Evolutionary conservation across 2,797 vertebrate species (phyloP).

Genomic region (Myotis pilosus): DNA sequence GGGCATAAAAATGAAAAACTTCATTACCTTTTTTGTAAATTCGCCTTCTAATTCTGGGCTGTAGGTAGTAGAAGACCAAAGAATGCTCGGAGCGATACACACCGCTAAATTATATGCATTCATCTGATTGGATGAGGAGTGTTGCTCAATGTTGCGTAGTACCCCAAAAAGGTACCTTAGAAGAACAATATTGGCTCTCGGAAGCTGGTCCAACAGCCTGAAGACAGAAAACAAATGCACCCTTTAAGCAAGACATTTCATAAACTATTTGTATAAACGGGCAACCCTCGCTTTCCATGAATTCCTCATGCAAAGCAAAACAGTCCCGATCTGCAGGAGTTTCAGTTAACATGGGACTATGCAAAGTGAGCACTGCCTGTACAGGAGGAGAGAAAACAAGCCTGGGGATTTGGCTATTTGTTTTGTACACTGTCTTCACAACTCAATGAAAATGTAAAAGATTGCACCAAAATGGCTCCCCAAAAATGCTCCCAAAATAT

Average conservation of each 20-base stretch:
- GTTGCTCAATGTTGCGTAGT: slow-evolving; percentile 90
- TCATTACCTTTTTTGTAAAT: slow-evolving; percentile 92
- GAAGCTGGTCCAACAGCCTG: slow-evolving; percentile 91
- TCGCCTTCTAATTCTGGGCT: slow-evolving; percentile 91
- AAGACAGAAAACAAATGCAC: slow-evolving; percentile 59
- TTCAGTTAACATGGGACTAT: not conserved
- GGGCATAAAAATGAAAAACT: slow-evolving; percentile 4
- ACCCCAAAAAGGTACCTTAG: slow-evolving; percentile 91
- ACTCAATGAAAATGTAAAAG: not conserved
- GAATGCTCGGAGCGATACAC: slow-evolving; percentile 95
- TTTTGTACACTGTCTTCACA: not conserved
- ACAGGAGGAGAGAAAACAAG: not conserved
- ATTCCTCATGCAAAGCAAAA: not conserved
- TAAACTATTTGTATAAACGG: slow-evolving; percentile 17
- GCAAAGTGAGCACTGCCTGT: not conserved
- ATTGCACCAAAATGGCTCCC: not conserved
- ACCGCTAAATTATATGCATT: slow-evolving; percentile 95
- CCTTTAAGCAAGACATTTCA: slow-evolving; percentile 58
- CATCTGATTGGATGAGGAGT: slow-evolving; percentile 94
- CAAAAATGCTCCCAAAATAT: not conserved
- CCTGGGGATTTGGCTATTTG: not conserved
- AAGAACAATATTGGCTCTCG: slow-evolving; percentile 90
- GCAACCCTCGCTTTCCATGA: not conserved
- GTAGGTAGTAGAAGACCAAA: slow-evolving; percentile 89
- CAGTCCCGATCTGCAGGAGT: not conserved